phyloP scores from a whole-genome alignment of 2,888 invertebrate species.

The Lepeophtheirus nordmannii region DNA sequence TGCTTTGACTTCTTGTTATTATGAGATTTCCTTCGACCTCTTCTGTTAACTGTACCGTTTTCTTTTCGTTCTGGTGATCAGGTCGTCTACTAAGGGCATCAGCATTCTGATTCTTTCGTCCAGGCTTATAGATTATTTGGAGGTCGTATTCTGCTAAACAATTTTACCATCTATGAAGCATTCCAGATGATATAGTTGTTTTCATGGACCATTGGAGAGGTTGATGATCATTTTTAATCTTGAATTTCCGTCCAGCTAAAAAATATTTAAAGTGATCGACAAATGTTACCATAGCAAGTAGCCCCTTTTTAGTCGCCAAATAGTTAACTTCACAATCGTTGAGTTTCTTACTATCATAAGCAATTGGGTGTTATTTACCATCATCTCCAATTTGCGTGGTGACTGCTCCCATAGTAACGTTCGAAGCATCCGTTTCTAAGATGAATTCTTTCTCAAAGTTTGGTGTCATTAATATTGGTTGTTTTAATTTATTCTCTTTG shows the following conservation, averaged over 20 bases:
- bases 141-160: neutral
- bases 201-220: neutral
- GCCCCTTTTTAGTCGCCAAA: neutral
- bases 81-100: neutral
- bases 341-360: neutral
- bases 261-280: slow-evolving; percentile 1
- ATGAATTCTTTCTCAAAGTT: neutral
- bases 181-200: too few species aligned
- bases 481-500: neutral
- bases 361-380: neutral
- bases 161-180: neutral
- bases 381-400: neutral
- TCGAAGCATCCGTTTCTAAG: neutral
- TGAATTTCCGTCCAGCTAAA: neutral
- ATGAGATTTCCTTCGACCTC: neutral
- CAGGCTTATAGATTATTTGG: neutral
- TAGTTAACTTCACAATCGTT: neutral
- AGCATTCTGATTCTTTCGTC: neutral
- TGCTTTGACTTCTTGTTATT: too few species aligned
- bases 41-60: neutral
- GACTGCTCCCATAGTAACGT: neutral
- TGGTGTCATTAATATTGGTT: neutral
- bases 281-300: neutral
- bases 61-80: neutral
- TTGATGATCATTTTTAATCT: neutral